phyloP scores from a whole-genome alignment of 2,113 vertebrate genomes.

The Poicephalus meyeri region DNA sequence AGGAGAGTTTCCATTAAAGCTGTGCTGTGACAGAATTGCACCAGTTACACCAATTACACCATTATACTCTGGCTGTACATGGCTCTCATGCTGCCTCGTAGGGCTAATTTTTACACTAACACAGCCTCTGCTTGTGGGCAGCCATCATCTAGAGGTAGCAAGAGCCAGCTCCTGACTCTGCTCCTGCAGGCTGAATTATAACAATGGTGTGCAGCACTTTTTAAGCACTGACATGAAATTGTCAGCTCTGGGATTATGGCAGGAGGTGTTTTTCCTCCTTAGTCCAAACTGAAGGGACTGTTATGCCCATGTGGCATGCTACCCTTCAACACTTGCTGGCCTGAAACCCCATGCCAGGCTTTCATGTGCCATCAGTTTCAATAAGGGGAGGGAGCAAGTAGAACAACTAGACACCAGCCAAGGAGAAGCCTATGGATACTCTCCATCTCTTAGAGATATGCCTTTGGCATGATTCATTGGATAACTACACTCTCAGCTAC shows the following conservation, averaged over 20 bases:
- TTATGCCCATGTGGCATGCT: too few species aligned
- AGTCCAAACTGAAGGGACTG: neutral
- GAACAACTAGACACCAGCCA: neutral
- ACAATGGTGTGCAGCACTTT: fast-evolving
- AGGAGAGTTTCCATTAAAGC: neutral
- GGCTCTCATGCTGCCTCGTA: neutral
- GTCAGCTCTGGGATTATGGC: neutral
- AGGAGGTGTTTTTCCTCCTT: neutral
- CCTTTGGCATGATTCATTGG: neutral
- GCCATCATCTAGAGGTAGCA: fast-evolving
- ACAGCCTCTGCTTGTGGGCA: neutral
- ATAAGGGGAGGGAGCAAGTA: neutral
- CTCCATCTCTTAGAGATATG: neutral
- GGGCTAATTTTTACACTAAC: neutral
- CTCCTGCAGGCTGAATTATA: neutral
- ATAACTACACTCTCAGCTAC: neutral
- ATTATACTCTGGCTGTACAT: neutral
- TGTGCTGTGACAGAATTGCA: neutral
- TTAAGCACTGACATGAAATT: neutral
- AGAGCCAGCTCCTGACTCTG: neutral
- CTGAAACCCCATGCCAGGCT: fast-evolving
- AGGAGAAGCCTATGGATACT: neutral
- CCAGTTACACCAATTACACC: neutral
- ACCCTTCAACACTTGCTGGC: neutral
- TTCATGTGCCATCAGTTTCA: neutral